Evolutionary conservation across 1,140 invertebrate species (phyloP).

Genomic region (Heliconius himera): DNA sequence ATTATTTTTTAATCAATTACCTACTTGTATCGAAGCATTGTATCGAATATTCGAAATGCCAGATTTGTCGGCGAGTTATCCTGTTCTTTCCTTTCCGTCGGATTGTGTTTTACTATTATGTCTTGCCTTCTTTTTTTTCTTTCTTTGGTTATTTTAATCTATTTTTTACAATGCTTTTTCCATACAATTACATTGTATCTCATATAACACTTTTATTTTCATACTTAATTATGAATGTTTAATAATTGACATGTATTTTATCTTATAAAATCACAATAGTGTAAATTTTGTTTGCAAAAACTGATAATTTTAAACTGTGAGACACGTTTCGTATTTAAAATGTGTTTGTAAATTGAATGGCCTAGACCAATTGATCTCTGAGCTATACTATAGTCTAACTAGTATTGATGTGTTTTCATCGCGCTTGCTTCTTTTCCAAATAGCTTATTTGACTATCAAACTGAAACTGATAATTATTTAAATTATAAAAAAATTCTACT

Average conservation of each 20-base stretch:
- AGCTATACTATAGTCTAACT: slow-evolving; percentile 8
- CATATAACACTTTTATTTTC: neutral
- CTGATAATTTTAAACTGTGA: neutral
- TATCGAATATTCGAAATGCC: slow-evolving; percentile 12
- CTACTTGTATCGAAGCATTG: slow-evolving; percentile 29
- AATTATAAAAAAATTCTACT: neutral
- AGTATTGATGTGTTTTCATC: slow-evolving; percentile 3
- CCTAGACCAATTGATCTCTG: slow-evolving; percentile 21
- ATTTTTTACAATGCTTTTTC: slow-evolving; percentile 15
- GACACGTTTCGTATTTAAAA: slow-evolving; percentile 14
- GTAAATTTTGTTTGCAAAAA: neutral
- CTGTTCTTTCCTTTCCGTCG: neutral
- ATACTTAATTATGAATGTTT: neutral
- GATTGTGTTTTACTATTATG: neutral
- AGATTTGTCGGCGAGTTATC: neutral
- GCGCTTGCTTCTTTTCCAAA: neutral
- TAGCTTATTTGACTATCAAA: slow-evolving; percentile 21
- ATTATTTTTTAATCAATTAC: slow-evolving; percentile 11
- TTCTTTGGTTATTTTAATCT: neutral
- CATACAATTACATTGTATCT: neutral
- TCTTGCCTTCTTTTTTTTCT: slow-evolving; percentile 7
- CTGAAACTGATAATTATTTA: neutral
- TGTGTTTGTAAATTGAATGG: neutral
- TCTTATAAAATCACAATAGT: neutral
- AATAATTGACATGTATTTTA: slow-evolving; percentile 3